Conservation (phyloP, 2,888 invertebrate species). For the Teleogryllus oceanicus region DNA sequence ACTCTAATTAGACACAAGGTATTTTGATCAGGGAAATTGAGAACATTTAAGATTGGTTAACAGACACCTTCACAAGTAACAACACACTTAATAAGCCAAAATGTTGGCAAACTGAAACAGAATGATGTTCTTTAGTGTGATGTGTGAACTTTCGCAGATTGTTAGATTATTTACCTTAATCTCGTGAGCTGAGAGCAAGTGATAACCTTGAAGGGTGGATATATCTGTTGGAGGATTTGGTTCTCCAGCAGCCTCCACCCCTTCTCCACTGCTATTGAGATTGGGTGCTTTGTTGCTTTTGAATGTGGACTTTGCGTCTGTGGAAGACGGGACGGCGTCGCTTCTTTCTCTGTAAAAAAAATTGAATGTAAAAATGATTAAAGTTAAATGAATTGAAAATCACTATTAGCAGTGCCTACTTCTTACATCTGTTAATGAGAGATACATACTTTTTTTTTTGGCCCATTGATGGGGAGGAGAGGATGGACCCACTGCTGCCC, state of each 20-base stretch:
- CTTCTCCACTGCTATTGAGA: conserved; percentile 43
- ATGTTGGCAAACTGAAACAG: too few relatives aligned
- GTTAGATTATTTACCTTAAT: conserved; percentile 55
- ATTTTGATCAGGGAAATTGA: too few relatives aligned
- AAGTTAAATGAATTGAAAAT: background rate
- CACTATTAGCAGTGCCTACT: background rate
- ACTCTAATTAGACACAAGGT: too few relatives aligned
- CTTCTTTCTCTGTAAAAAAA: conserved; percentile 56
- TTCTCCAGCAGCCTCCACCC: conserved; percentile 35
- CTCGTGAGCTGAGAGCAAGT: conserved; percentile 64
- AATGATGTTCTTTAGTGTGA: too few relatives aligned
- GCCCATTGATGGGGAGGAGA: conserved; percentile 56
- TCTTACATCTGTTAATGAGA: conserved; percentile 1
- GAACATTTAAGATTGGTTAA: too few relatives aligned
- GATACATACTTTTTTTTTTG: conserved; percentile 57
- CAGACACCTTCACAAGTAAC: too few relatives aligned
- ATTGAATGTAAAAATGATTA: background rate
- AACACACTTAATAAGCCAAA: too few relatives aligned
- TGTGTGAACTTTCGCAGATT: too few relatives aligned
- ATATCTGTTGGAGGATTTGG: conserved; percentile 45
- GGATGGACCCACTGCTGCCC: conserved; percentile 79
- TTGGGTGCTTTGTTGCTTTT: conserved; percentile 55
- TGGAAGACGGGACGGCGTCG: conserved; percentile 66
- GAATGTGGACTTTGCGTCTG: conserved; percentile 79
- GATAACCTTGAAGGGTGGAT: conserved; percentile 44